Evolutionary conservation across 2,888 invertebrate species (phyloP).

Genomic region (Capitulum mitella): DNA sequence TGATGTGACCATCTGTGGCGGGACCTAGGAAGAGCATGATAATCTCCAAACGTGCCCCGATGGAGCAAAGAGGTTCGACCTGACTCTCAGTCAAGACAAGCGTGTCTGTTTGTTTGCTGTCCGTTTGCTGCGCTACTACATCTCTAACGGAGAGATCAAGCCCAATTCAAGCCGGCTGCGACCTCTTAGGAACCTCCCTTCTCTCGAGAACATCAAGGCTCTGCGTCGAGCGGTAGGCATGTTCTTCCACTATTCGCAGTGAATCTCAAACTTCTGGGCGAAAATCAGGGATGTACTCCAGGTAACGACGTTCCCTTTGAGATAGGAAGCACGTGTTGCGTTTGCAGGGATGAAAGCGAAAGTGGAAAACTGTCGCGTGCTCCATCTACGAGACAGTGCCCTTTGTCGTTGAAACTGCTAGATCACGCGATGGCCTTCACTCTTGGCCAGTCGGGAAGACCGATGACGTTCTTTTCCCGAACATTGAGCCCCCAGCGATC

Average conservation of each 20-base stretch:
- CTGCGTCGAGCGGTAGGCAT: neutral
- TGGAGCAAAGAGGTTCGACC: neutral
- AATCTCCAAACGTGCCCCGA: neutral
- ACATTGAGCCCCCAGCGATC: too few species aligned
- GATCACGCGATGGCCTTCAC: too few species aligned
- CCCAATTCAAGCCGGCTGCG: neutral
- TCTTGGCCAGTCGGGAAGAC: too few species aligned
- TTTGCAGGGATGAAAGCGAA: too few species aligned
- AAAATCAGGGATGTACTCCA: neutral
- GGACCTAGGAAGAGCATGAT: neutral
- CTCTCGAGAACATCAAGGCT: neutral
- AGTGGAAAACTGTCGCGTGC: too few species aligned
- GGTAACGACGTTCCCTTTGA: too few species aligned
- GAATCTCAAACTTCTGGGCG: too few species aligned
- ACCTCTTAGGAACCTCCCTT: neutral
- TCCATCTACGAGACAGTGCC: too few species aligned
- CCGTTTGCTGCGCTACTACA: neutral
- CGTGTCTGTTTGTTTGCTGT: neutral
- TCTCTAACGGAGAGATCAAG: neutral
- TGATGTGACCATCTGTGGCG: neutral
- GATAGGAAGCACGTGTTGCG: too few species aligned
- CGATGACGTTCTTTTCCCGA: too few species aligned
- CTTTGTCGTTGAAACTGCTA: too few species aligned
- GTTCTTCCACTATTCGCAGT: too few species aligned
- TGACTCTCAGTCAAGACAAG: conserved; percentile 7